phyloP scores from a whole-genome alignment of 2,113 vertebrate species.

The Gnathonemus longibarbis region DNA sequence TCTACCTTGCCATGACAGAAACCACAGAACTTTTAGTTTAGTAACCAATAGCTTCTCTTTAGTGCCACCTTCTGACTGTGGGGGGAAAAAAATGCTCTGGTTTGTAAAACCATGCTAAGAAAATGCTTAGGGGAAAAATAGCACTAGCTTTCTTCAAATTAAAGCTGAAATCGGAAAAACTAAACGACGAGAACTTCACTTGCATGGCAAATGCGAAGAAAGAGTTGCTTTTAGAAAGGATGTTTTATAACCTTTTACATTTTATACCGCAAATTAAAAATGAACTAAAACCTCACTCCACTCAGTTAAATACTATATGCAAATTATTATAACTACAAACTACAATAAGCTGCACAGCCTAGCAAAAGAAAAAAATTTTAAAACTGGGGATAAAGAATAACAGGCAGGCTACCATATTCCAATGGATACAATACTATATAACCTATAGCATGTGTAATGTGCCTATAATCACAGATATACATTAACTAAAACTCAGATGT shows the following conservation, averaged over 20 bases:
- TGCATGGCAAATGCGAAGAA: constrained; percentile 14
- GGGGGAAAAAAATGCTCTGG: constrained; percentile 27
- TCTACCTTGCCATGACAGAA: not conserved
- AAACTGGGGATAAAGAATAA: not conserved
- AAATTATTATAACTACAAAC: constrained; percentile 1
- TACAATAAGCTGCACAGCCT: constrained; percentile 11
- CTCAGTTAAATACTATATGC: constrained; percentile 6
- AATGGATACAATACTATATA: not conserved
- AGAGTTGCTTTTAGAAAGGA: not conserved
- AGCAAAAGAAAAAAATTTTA: not conserved
- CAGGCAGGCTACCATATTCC: not conserved
- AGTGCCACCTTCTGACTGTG: constrained; percentile 37
- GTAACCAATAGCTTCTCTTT: constrained; percentile 12
- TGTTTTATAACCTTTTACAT: not conserved
- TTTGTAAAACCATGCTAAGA: not conserved
- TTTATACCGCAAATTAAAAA: constrained; percentile 13
- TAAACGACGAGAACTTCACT: not conserved
- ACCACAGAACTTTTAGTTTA: not conserved
- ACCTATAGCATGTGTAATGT: constrained; percentile 9
- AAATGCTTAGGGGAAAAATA: not conserved
- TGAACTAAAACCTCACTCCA: constrained; percentile 14
- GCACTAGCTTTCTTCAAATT: not conserved
- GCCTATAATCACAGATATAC: constrained; percentile 21
- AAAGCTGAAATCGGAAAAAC: constrained; percentile 9
- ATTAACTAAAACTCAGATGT: constrained; percentile 30